These are phyloP conservation scores for Apostichopus japonicus DNA, from an alignment of 35 echinoderm and acorn worm species.

Conservation along the genomic window DNA sequence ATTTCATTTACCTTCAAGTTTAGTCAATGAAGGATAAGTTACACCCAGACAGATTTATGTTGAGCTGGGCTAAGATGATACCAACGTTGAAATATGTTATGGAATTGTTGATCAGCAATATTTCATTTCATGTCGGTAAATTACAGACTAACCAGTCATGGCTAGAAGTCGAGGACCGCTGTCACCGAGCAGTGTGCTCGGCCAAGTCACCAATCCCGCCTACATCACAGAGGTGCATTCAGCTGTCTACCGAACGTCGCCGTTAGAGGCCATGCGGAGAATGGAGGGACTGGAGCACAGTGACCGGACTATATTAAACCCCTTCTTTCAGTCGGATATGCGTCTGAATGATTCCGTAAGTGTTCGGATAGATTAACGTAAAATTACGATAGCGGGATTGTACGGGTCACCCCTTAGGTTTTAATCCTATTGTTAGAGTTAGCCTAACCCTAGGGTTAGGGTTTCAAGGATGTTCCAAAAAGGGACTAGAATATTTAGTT, in stretches of 20 bases:
- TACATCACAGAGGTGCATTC: conserved; percentile 80
- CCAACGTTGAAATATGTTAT: neutral
- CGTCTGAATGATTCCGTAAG: conserved; percentile 89
- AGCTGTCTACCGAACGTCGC: conserved; percentile 73
- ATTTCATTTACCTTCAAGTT: no score
- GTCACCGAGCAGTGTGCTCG: conserved; percentile 17
- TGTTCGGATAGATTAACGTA: neutral
- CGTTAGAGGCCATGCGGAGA: conserved; percentile 80
- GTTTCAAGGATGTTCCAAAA: no score
- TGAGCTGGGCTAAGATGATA: neutral
- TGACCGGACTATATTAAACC: conserved; percentile 83
- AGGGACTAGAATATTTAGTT: no score
- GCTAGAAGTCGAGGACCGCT: conserved; percentile 17
- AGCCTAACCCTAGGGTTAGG: no score
- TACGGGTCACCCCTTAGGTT: no score
- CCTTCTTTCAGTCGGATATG: conserved; percentile 87
- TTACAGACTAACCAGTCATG: neutral
- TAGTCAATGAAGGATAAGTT: no score
- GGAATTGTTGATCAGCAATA: neutral
- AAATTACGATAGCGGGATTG: no score
- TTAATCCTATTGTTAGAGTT: no score
- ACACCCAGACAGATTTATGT: no score
- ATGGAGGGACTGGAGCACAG: conserved; percentile 93
- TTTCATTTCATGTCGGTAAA: neutral
- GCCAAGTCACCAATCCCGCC: conserved; percentile 86